Percentiles rank a stretch among this genome's conserved stretches.
Evolutionary conservation across 2,113 vertebrate species (phyloP).

Genomic region (Cranoglanis bouderius): DNA sequence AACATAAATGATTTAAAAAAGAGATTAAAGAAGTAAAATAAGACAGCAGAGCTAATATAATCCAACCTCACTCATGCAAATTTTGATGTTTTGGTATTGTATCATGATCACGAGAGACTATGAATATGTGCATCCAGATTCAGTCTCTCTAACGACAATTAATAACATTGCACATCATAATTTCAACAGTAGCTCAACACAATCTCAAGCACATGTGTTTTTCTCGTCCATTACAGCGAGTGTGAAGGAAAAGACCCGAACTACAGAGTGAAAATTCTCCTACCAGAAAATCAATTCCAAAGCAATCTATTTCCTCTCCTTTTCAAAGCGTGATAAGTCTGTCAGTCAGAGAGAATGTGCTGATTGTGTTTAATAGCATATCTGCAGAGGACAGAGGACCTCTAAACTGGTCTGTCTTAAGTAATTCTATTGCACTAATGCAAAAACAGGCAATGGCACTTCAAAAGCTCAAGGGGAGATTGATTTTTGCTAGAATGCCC

Average conservation of each 20-base stretch:
- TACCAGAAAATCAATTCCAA: constrained; percentile 21
- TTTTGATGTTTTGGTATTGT: background rate
- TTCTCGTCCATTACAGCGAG: background rate
- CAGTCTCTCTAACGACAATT: background rate
- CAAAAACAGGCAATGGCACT: constrained; percentile 6
- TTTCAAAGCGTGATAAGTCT: constrained; percentile 14
- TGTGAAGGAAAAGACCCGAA: background rate
- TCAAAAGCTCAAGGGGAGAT: background rate
- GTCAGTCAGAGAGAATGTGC: background rate
- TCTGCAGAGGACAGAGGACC: background rate
- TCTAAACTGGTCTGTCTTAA: constrained; percentile 23
- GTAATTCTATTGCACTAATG: constrained; percentile 26
- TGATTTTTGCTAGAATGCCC: constrained; percentile 10
- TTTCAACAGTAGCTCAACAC: background rate
- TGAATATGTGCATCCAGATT: background rate
- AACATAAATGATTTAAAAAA: background rate
- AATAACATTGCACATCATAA: background rate
- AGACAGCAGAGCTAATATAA: background rate
- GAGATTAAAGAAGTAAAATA: background rate
- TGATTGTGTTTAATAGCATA: constrained; percentile 30
- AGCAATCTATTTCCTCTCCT: background rate
- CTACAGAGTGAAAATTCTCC: background rate
- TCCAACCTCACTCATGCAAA: background rate
- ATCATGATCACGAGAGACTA: background rate
- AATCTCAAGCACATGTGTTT: background rate